phyloP scores from a whole-genome alignment of 2,797 vertebrate species.

The Microctenopoma stevenorrisi region DNA sequence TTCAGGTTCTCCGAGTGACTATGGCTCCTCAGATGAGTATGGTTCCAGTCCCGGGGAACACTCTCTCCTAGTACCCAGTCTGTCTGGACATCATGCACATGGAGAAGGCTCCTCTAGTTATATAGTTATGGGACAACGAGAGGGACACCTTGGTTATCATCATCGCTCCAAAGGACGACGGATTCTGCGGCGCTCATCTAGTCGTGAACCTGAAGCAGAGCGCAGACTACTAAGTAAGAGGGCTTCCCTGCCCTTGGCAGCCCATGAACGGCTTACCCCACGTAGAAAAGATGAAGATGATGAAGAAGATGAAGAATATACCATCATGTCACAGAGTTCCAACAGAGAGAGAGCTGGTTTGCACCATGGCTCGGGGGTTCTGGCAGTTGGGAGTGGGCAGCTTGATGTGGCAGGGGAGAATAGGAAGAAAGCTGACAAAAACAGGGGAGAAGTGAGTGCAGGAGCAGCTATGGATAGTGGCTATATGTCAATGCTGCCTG shows the following conservation, averaged over 20 bases:
- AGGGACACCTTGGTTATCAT: constrained; percentile 76
- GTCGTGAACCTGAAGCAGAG: constrained; percentile 81
- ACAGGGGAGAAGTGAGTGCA: constrained; percentile 51
- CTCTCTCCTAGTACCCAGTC: constrained; percentile 79
- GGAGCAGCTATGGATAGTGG: constrained; percentile 76
- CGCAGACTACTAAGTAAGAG: constrained; percentile 83
- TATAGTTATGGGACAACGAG: constrained; percentile 84
- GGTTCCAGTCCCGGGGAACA: constrained; percentile 88
- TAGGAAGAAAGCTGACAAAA: constrained; percentile 64
- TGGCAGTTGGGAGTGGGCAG: constrained; percentile 55
- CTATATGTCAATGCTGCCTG: constrained; percentile 88
- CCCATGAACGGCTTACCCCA: constrained; percentile 72
- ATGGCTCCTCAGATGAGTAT: constrained; percentile 89
- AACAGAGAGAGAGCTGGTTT: constrained; percentile 72
- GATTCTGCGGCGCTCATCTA: constrained; percentile 82
- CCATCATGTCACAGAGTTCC: constrained; percentile 84
- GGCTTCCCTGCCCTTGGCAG: constrained; percentile 82
- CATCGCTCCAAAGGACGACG: constrained; percentile 81
- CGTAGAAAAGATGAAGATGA: constrained; percentile 81
- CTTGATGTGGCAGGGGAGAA: constrained; percentile 65
- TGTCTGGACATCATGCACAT: constrained; percentile 73
- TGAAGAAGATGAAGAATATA: constrained; percentile 85
- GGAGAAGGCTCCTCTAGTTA: constrained; percentile 83
- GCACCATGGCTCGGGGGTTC: constrained; percentile 59
- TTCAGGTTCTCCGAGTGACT: constrained; percentile 86